Evolutionary conservation across 2,888 invertebrate genomes (phyloP).

Genomic region (Erebia epiphron): DNA sequence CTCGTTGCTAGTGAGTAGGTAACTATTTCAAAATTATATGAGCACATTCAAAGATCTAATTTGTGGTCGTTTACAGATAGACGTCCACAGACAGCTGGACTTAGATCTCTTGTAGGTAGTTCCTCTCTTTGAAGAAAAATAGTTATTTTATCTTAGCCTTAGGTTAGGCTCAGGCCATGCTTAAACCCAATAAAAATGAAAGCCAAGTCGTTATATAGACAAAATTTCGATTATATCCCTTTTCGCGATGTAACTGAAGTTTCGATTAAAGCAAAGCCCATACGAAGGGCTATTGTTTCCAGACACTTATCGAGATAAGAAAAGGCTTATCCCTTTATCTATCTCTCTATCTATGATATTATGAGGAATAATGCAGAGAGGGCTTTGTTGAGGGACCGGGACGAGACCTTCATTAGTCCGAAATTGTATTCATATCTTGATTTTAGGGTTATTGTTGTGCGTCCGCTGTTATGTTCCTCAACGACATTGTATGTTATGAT

Average conservation of each 20-base stretch:
- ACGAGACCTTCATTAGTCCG: constrained; percentile 52
- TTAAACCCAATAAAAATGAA: constrained; percentile 9
- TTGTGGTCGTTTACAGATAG: too few relatives aligned
- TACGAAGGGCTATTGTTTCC: constrained; percentile 36
- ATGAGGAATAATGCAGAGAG: constrained; percentile 35
- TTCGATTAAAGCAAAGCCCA: constrained; percentile 38
- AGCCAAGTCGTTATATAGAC: constrained; percentile 24
- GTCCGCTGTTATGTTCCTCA: constrained; percentile 31
- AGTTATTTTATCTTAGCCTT: background rate
- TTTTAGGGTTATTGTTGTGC: constrained; percentile 44
- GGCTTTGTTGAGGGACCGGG: constrained; percentile 33
- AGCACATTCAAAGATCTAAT: too few relatives aligned
- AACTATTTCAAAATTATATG: too few relatives aligned
- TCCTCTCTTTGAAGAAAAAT: too few relatives aligned
- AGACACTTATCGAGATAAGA: constrained; percentile 40
- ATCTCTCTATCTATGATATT: constrained; percentile 29
- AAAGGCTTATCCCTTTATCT: constrained; percentile 35
- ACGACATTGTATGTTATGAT: constrained; percentile 24
- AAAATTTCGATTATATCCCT: constrained; percentile 31
- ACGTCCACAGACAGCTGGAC: too few relatives aligned
- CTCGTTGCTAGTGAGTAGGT: too few relatives aligned
- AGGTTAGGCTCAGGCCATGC: background rate
- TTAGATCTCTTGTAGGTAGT: too few relatives aligned
- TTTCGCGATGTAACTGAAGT: constrained; percentile 35
- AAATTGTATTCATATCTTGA: constrained; percentile 55